Percentiles rank a stretch among this genome's conserved stretches.
phyloP scores from a whole-genome alignment of 1,140 invertebrate species.

The Batillaria attramentaria region DNA sequence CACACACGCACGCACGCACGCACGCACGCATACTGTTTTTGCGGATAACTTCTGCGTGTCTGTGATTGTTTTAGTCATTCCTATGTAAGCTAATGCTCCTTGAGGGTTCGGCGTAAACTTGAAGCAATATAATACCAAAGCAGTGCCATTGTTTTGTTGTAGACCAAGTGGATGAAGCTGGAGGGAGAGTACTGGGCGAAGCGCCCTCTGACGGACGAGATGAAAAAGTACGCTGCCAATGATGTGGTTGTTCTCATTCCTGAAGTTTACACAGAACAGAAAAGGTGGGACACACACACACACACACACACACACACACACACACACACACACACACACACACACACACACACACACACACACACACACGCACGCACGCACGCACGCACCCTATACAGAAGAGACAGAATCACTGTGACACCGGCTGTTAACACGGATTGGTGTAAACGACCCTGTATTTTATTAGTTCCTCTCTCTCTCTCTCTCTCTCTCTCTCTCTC shows the following conservation, averaged over 20 bases:
- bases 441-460: background rate
- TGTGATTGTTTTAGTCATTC: too few relatives aligned
- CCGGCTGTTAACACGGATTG: too few relatives aligned
- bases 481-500: too few relatives aligned
- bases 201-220: constrained; percentile 89
- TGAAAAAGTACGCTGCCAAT: constrained; percentile 91
- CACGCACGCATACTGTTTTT: too few relatives aligned
- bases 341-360: too few relatives aligned
- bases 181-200: constrained; percentile 94
- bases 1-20: too few relatives aligned
- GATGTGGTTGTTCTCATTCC: constrained; percentile 91
- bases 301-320: background rate
- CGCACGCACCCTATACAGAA: background rate
- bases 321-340: background rate
- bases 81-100: too few relatives aligned
- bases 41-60: too few relatives aligned
- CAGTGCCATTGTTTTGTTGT: constrained; percentile 30
- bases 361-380: background rate
- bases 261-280: constrained; percentile 85
- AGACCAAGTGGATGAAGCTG: constrained; percentile 80
- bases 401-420: background rate
- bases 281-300: constrained; percentile 71
- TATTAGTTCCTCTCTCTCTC: too few relatives aligned
- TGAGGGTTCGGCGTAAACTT: too few relatives aligned
- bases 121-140: too few relatives aligned